A percentile compares a stretch with the other conserved stretches of the same genome.
phyloP scores from a whole-genome alignment of 2,113 vertebrate species.

The Oreochromis aureus region DNA sequence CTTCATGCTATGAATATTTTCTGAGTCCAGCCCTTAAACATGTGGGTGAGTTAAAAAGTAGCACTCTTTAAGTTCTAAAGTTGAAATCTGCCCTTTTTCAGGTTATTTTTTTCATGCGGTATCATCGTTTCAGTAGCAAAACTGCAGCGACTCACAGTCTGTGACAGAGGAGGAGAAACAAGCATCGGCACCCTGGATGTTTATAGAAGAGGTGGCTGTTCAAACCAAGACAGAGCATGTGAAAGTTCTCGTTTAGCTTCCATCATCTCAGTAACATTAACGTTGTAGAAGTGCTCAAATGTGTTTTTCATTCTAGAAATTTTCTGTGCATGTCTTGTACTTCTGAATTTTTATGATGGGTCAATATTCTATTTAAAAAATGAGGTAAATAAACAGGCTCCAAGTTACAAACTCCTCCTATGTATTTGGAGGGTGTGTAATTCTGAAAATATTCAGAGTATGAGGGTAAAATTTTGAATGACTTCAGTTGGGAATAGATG shows the following conservation, averaged over 20 bases:
- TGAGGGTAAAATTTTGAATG: neutral
- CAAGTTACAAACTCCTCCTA: neutral
- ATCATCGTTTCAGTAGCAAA: neutral
- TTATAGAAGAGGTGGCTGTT: neutral
- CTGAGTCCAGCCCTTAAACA: accelerated
- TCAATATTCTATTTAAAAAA: neutral
- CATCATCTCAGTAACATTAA: neutral
- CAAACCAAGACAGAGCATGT: neutral
- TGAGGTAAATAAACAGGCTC: neutral
- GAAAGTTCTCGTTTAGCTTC: neutral
- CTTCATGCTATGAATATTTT: neutral
- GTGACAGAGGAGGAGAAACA: neutral
- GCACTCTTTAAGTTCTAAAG: accelerated
- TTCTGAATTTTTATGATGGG: accelerated
- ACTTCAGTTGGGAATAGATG: neutral
- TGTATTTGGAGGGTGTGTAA: neutral
- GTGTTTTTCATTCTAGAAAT: neutral
- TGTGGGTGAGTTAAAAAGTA: neutral
- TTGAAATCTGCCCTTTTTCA: neutral
- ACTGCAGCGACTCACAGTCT: neutral
- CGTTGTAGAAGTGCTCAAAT: neutral
- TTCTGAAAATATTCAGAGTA: neutral
- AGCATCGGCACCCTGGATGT: neutral
- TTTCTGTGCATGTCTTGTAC: neutral
- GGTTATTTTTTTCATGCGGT: accelerated